Evolutionary conservation across 2,113 vertebrate species (phyloP), one percentile per base, ranked within the genome.

Genomic region (Fregata magnificens): DNA sequence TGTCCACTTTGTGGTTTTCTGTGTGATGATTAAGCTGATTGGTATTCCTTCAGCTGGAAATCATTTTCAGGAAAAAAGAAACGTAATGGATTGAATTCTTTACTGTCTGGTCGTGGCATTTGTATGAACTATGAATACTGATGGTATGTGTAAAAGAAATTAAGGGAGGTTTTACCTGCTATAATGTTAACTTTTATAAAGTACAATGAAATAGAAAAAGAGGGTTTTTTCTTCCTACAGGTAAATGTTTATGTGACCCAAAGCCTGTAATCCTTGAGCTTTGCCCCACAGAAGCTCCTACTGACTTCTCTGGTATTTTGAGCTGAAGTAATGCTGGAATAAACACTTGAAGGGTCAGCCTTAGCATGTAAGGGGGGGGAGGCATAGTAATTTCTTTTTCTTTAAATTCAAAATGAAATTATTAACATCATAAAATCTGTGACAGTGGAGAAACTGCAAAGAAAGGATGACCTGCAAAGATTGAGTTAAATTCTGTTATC

Each of bases 401-500:
- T 92, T 90, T 80, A 65, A 73, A 50, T 74, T 70, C 6, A 55
- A 67, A 94, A 80, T 44, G 2, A 83, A 88, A 74, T 88, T 66
- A 55, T 52, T 78, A 77, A 42, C n/a, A 59, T 73, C 25, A 40
- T 58, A 73, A 90, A 95, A 81, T 83, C 8, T 47, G 78, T 83
- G 53, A 25, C 38, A 52, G 40, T 44, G 21, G 34, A 53, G 38
- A 81, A 88, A 78, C 29, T 18, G 29, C 18, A 66, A 69, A 76
- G 61, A 72, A 85, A 93, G 47, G 7, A 70, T 50, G 31, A 83
- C 45, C 59, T 88, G 45, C 22, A 90, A 88, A 90, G 50, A 71
- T 14, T 78, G 72, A 76, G 78, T 92, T 82, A 86, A 93, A 90
- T 93, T 91, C 42, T 32, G 34, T 82, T 85, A 19, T 81, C n/a